Evolutionary conservation across 2,888 invertebrate species (phyloP), one percentile per base, ranked within the genome.

Genomic region (Teleogryllus oceanicus): DNA sequence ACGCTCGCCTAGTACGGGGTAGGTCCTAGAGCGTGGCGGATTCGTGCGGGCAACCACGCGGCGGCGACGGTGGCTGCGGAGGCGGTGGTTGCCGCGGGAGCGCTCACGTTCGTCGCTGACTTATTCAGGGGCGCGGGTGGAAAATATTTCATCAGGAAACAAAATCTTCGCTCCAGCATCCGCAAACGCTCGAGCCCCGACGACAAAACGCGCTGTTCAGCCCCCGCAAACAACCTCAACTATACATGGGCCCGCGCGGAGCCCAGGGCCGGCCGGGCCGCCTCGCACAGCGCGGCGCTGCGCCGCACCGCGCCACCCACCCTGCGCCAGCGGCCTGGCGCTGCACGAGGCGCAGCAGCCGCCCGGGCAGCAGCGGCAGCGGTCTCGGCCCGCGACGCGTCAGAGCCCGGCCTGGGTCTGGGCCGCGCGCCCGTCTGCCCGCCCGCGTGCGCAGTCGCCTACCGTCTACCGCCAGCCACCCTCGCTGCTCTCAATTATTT

Each of bases 91-190:
- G 4, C 13, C n/a, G 62, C 16, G n/a, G n/a, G 16, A 62, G n/a
- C 16, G 62, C n/a, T 62, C n/a, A n/a, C 62, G 62, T 62, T 5
- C 62, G n/a, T 13, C 62, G 62, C 62, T 62, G 62, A 62, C 62
- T 62, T 62, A 62, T 62, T 62, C 62, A 62, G 62, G 62, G 62
- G 62, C 62, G 62, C n/a, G 13, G 37, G 16, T 62, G 62, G 62
- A 62, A 62, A 62, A 62, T 62, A 62, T 62, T 62, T 62, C 62
- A 62, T 62, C 62, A 62, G 62, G 62, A 62, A 62, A 62, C 62
- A 62, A 62, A 62, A 62, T 62, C 62, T 62, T 62, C 62, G 16
- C 62, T 62, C 62, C n/a, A 62, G n/a, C 62, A 62, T 62, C 62
- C 62, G 62, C 62, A 13, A 62, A 62, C 62, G 62, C 62, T 62